phyloP scores from a whole-genome alignment of 2,113 vertebrate genomes.

The Tichodroma muraria region DNA sequence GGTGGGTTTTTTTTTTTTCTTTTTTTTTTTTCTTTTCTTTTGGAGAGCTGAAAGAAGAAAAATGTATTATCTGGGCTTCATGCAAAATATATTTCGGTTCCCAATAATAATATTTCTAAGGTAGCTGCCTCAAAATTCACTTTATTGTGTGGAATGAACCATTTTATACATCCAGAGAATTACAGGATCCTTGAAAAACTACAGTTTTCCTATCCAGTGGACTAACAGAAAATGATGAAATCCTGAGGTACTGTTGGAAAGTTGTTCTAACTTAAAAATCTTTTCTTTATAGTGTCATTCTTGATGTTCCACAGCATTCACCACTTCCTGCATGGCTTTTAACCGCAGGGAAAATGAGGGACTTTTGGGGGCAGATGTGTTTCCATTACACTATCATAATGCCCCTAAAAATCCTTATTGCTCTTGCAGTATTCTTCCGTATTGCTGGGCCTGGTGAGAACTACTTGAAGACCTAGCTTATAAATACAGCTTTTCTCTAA shows the following conservation, averaged over 20 bases:
- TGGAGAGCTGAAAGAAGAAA: neutral
- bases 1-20: neutral
- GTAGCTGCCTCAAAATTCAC: neutral
- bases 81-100: neutral
- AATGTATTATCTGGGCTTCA: neutral
- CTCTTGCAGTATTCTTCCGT: constrained; percentile 86
- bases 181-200: neutral
- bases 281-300: constrained; percentile 64
- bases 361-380: constrained; percentile 95
- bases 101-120: neutral
- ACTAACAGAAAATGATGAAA: neutral
- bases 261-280: constrained; percentile 52
- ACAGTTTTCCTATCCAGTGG: neutral
- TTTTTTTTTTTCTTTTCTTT: neutral
- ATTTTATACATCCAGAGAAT: neutral
- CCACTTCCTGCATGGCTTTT: constrained; percentile 60
- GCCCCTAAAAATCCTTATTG: constrained; percentile 97
- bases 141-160: neutral
- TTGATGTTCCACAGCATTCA: constrained; percentile 34
- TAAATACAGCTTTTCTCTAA: constrained; percentile 1
- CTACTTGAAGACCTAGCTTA: constrained; percentile 36
- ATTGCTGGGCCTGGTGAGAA: constrained; percentile 30
- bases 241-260: neutral
- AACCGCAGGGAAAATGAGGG: constrained; percentile 93
- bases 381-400: constrained; percentile 87